Evolutionary conservation across 1,140 invertebrate species (phyloP), one percentile per base, ranked within the genome.

Genomic region (Drosophila burlai): DNA sequence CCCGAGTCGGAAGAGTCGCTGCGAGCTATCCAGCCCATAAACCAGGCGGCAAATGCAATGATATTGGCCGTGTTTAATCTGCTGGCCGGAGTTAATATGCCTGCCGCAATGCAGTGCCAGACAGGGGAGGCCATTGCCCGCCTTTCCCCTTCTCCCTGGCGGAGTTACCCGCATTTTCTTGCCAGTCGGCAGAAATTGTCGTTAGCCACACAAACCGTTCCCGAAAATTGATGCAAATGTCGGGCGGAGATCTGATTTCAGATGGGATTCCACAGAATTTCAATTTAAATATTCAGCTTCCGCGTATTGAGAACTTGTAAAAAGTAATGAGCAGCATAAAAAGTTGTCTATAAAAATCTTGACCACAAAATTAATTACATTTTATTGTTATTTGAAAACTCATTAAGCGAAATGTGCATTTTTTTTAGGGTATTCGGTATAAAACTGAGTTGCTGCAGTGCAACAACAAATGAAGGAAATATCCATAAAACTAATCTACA

Each of bases 11-110:
- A 16, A 55, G 21, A 55, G 54, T 57, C 54, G 42, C 26, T 13
- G 46, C 36, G 40, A 65, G 81, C 78, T 78, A 78, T 84, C 74
- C 73, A 54, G 63, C 26, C 62, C 77, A 84, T 87, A 87, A 89
- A 87, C 77, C 82, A 75, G 81, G 67, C 69, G 60, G 62, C 83
- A 89, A 89, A 76, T 79, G 75, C 79, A 85, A 69, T 60, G 62
- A 69, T 80, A 74, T 85, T 81, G 74, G 62, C 24, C 75, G 59
- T 55, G 68, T 77, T 80, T 83, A 87, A 87, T 83, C 84, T 89
- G 69, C 68, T 38, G 29, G 46, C 52, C 47, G 58, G 43, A 77
- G 74, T 74, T 78, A 72, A 82, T 64, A 64, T 63, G 61, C 43
- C 71, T 77, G 62, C 54, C 72, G 76, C 76, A 67, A 55, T 86